A percentile compares a stretch with the other conserved stretches of the same genome.
Evolutionary conservation across 2,797 vertebrate species (phyloP).

Genomic region (Macropodus opercularis): DNA sequence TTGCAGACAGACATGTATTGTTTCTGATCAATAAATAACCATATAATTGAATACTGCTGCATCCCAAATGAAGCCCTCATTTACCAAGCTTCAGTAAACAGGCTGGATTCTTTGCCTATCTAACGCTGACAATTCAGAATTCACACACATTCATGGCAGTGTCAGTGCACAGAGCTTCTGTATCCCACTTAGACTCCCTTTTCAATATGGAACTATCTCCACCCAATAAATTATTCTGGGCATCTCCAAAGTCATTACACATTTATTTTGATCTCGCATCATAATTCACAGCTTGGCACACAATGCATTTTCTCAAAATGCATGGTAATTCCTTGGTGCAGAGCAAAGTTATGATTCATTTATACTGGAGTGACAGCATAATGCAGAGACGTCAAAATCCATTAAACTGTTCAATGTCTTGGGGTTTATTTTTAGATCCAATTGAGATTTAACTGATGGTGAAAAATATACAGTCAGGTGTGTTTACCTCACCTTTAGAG

Average conservation of each 20-base stretch:
- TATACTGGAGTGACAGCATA: conserved; percentile 99
- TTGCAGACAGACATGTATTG: conserved; percentile 77
- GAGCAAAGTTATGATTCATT: conserved; percentile 99
- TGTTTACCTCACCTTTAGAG: conserved; percentile 99
- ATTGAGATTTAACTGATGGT: conserved; percentile 99
- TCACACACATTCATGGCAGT: conserved; percentile 72
- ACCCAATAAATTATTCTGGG: conserved; percentile 92
- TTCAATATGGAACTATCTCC: conserved; percentile 79
- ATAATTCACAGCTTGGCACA: conserved; percentile 95
- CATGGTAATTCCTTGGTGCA: conserved; percentile 96
- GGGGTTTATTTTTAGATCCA: conserved; percentile 99
- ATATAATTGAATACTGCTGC: conserved; percentile 82
- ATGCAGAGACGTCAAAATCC: conserved; percentile 99
- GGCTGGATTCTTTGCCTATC: conserved; percentile 77
- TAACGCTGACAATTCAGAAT: conserved; percentile 83
- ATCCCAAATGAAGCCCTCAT: conserved; percentile 83
- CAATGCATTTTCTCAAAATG: conserved; percentile 98
- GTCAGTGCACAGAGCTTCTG: conserved; percentile 66
- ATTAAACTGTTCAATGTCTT: conserved; percentile 99
- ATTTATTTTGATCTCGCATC: conserved; percentile 96
- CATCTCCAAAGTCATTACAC: conserved; percentile 88
- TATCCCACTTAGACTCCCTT: conserved; percentile 72
- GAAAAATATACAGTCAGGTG: conserved; percentile 99
- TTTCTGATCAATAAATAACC: conserved; percentile 84
- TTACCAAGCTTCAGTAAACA: conserved; percentile 83